Evolutionary conservation across 2,113 vertebrate species (phyloP), one percentile per base, ranked within the genome.

Genomic region (Tychaedon coryphoeus): DNA sequence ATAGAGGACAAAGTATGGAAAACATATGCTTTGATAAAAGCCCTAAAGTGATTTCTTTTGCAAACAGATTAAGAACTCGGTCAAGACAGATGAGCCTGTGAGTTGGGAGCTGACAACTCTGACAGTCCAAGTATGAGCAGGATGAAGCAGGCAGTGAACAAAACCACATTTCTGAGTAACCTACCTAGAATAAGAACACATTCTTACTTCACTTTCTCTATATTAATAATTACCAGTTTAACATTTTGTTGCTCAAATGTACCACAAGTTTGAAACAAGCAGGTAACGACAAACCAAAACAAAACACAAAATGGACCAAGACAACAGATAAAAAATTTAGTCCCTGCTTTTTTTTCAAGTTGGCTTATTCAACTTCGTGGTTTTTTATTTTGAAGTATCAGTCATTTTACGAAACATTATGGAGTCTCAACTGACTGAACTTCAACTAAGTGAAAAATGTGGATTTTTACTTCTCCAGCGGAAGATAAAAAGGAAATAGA

Each of bases 1-100:
- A 54, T 0, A 54, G 95, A 86, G 92, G 83, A 75, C 75, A 86
- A 88, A 88, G 25, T 53, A 83, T 57, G 82, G 93, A 60, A 93
- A 93, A 86, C 69, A 42, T 86, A 79, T 76, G 80, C 69, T 92
- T 56, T 70, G 47, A 38, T 90, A 82, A 93, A 91, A 94, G 67
- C 47, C 60, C 47, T 84, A 84, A 80, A 0, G 9, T 90, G 75
- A 81, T 96, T 94, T 93, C 67, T 88, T 86, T 86, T 73, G 78
- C 86, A 74, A 90, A 60, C 56, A 93, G 56, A 86, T 94, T 86
- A 88, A 93, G 88, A 92, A 83, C 54, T 86, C 3, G 4, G 24
- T 45, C 80, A 86, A 77, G 90, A 96, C 43, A 71, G 72, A 90
- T 77, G 75, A 76, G 75, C 12, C 34, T 83, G 45, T 53, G 86